Evolutionary conservation across 1,140 invertebrate genomes (phyloP), one percentile per base, ranked within the genome.

Genomic region (Ladona fulva): DNA sequence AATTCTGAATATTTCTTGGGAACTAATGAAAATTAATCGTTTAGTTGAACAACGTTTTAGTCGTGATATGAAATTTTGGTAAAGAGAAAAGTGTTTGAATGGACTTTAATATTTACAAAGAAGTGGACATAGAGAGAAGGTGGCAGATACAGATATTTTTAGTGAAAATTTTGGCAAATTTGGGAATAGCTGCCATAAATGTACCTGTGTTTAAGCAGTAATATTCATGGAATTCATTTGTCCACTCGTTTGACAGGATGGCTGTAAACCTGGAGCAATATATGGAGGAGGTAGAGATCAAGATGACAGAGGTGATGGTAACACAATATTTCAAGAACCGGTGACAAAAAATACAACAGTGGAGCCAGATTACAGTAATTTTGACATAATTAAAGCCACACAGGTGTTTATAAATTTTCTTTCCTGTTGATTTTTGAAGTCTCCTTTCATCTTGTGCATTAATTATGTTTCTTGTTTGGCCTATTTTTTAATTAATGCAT

Each of bases 301-400:
- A 11, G 84, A 82, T 22, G 84, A 86, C 52, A 83, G 82, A 8
- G 83, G 84, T 76, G 84, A 84, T 66, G 74, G 81, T 10, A 83
- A 78, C 80, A 82, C 82, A 29, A 84, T 83, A 79, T 85, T 84
- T 77, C 85, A 86, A 75, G 86, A 87, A 80, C 82, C 85, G 42
- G 79, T 82, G 16, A 80, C 80, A 10, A 79, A 77, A 24, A 83
- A 83, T 76, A 80, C 84, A 42, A 78, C 84, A 10, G 80, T 81
- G 14, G 90, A 91, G 77, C 84, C 85, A 74, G 94, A 95, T 82
- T 93, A 91, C 82, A 93, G 91, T 82, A 91, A 91, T 77, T 97
- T 95, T 86, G 96, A 97, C 83, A 97, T 97, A 81, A 93, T 98
- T 25, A 95, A 95, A 87, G 97, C 97, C 5, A 97, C 96, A 25